Percentiles rank a stretch among this genome's conserved stretches.
These are phyloP conservation scores for Polia nebulosa DNA, from an alignment of 2,888 invertebrate genomes.

Conservation along the genomic window DNA sequence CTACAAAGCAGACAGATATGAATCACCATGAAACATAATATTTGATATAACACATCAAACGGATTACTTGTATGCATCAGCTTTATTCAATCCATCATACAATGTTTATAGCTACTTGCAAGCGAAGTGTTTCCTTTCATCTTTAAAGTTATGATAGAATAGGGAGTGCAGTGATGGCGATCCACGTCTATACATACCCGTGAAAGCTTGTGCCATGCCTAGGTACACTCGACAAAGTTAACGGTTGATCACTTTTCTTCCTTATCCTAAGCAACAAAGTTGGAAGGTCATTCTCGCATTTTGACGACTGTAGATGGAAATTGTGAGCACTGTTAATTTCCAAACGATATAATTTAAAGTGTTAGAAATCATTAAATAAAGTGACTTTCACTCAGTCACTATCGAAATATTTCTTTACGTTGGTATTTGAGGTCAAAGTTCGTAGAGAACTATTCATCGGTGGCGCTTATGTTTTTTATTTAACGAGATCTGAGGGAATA, in stretches of 20 bases:
- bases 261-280: too few species aligned
- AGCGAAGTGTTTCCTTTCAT: slow-evolving; percentile 55
- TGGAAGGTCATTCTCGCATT: too few species aligned
- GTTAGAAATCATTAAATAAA: too few species aligned
- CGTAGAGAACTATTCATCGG: not conserved
- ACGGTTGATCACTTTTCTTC: not conserved
- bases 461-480: not conserved
- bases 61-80: slow-evolving; percentile 43
- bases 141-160: slow-evolving; percentile 22
- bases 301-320: too few species aligned
- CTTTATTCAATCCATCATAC: slow-evolving; percentile 54
- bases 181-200: not conserved
- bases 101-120: slow-evolving; percentile 48
- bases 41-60: slow-evolving; percentile 54
- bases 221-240: not conserved
- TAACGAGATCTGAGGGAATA: not conserved
- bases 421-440: not conserved
- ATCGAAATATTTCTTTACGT: not conserved
- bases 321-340: not conserved
- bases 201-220: not conserved
- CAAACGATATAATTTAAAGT: not conserved
- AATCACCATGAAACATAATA: slow-evolving; percentile 55
- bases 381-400: not conserved
- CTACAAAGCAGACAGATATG: slow-evolving; percentile 26
- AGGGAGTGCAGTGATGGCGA: not conserved